Percentiles rank a stretch among this genome's conserved stretches.
phyloP scores from a whole-genome alignment of 1,140 invertebrate genomes.

The Drosophila rhopaloa region DNA sequence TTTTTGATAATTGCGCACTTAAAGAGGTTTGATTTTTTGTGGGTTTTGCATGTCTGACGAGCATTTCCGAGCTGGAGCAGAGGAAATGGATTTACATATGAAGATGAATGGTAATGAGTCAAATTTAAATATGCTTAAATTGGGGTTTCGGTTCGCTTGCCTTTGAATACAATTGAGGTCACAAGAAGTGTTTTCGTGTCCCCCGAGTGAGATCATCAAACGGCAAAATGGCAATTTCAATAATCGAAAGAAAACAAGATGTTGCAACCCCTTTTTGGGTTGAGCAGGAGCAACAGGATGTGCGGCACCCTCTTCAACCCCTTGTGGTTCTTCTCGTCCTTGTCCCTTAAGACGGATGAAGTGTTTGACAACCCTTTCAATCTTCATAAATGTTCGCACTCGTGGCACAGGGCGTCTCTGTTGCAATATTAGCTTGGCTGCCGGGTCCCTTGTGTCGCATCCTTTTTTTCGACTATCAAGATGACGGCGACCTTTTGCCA shows the following conservation, averaged over 20 bases:
- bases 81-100: constrained; percentile 83
- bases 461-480: constrained; percentile 69
- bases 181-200: constrained; percentile 26
- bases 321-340: constrained; percentile 31
- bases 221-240: constrained; percentile 73
- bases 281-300: constrained; percentile 47
- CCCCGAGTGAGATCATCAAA: constrained; percentile 67
- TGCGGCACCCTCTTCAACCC: constrained; percentile 36
- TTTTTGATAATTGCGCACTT: constrained; percentile 72
- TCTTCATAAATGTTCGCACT: constrained; percentile 84
- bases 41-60: constrained; percentile 70
- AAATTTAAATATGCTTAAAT: constrained; percentile 58
- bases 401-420: constrained; percentile 36
- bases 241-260: constrained; percentile 83
- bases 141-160: constrained; percentile 8
- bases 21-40: constrained; percentile 44
- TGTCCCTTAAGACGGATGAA: constrained; percentile 75
- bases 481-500: constrained; percentile 73
- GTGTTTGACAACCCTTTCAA: constrained; percentile 84
- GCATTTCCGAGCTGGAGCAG: constrained; percentile 62
- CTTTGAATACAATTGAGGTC: constrained; percentile 71
- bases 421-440: constrained; percentile 66
- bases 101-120: constrained; percentile 61
- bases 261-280: constrained; percentile 40
- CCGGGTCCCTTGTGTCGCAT: constrained; percentile 75